phyloP scores from a whole-genome alignment of 2,113 vertebrate species.

The Cairina moschata region DNA sequence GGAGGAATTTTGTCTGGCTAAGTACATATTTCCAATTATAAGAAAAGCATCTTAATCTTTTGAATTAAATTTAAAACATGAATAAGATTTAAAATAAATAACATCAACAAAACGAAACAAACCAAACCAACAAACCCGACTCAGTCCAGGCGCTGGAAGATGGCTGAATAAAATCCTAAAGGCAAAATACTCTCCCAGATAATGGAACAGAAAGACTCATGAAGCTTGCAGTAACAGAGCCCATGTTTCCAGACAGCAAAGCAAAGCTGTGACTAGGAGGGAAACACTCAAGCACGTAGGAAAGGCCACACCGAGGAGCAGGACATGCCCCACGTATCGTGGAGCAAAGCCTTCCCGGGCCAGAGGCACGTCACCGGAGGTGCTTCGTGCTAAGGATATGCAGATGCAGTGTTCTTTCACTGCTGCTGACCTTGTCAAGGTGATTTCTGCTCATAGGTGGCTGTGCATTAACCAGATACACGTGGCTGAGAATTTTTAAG shows the following conservation, averaged over 20 bases:
- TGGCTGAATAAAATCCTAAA: not conserved
- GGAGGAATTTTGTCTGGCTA: not conserved
- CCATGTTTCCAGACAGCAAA: not conserved
- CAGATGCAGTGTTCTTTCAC: not conserved
- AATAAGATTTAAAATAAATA: not conserved
- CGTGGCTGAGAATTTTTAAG: not conserved
- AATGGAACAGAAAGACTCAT: accelerated
- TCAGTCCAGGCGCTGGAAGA: not conserved
- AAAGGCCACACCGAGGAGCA: not conserved
- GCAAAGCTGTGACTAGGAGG: not conserved
- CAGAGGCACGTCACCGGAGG: not conserved
- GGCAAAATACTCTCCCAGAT: not conserved
- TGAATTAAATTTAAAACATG: not conserved
- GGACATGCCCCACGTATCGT: accelerated
- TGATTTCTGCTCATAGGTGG: not conserved
- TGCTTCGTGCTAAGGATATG: accelerated
- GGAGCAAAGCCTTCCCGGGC: not conserved
- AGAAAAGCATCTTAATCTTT: not conserved
- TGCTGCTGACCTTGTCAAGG: not conserved
- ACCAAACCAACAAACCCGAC: not conserved
- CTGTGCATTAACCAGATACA: not conserved
- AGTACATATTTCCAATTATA: not conserved
- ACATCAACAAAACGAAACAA: not conserved
- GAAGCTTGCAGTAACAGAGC: not conserved
- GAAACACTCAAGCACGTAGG: accelerated